phyloP scores from a whole-genome alignment of 2,797 vertebrate species.

The Bovichtus diacanthus region DNA sequence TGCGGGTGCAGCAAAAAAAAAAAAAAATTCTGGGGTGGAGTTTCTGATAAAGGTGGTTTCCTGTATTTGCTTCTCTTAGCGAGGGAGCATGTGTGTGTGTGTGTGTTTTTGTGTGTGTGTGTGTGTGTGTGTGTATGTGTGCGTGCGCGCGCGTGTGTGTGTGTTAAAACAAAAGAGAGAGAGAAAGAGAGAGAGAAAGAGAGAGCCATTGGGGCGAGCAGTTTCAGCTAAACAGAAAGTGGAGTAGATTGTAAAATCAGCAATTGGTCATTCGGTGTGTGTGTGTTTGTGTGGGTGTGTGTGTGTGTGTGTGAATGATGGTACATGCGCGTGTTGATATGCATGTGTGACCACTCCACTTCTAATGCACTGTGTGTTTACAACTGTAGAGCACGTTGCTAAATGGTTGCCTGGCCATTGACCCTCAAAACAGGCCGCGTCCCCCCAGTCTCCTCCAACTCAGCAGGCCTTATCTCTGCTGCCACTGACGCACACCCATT shows the following conservation, averaged over 20 bases:
- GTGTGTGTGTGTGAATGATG: slow-evolving; percentile 12
- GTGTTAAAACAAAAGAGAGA: no score
- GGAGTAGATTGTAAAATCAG: slow-evolving; percentile 61
- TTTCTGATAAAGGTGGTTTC: slow-evolving; percentile 85
- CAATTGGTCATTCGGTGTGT: slow-evolving; percentile 42
- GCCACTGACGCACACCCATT: slow-evolving; percentile 51
- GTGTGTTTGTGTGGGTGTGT: slow-evolving; percentile 6
- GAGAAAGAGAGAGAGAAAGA: neutral
- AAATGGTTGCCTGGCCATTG: slow-evolving; percentile 76
- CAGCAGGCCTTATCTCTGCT: slow-evolving; percentile 59
- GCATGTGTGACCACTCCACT: slow-evolving; percentile 43
- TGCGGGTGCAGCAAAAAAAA: slow-evolving; percentile 50
- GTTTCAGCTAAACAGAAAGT: slow-evolving; percentile 65
- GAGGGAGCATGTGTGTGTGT: neutral
- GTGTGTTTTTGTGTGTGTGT: slow-evolving; percentile 9
- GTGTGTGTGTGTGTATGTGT: neutral
- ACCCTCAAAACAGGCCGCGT: slow-evolving; percentile 58
- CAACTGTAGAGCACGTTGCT: slow-evolving; percentile 57
- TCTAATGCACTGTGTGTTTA: slow-evolving; percentile 60
- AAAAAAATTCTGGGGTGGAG: slow-evolving; percentile 59
- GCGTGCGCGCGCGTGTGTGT: neutral
- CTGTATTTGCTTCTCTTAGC: slow-evolving; percentile 80
- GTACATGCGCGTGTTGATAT: slow-evolving; percentile 42
- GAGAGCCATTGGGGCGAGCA: slow-evolving; percentile 30
- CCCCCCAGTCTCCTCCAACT: slow-evolving; percentile 37